Percentiles rank a stretch among this genome's conserved stretches.
These are phyloP conservation scores for Percopsis transmontana DNA, from an alignment of 2,113 vertebrate genomes.

Conservation along the genomic window DNA sequence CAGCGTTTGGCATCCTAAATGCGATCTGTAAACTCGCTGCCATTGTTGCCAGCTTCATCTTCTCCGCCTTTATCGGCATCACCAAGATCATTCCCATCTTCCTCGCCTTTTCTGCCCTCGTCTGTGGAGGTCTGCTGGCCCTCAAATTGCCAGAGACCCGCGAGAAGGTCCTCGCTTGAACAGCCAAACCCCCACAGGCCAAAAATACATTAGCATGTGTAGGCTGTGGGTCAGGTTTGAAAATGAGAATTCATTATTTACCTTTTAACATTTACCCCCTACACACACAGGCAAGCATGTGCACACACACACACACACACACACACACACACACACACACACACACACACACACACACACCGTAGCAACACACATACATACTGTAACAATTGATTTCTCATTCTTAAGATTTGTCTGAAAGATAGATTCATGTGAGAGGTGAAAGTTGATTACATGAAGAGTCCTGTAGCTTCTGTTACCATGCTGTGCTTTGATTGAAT, in stretches of 20 bases:
- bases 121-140: constrained; percentile 90
- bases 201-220: constrained; percentile 14
- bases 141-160: constrained; percentile 94
- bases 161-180: constrained; percentile 92
- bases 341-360: constrained; percentile 25
- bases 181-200: constrained; percentile 56
- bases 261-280: constrained; percentile 24
- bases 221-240: constrained; percentile 12
- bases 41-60: constrained; percentile 94
- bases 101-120: constrained; percentile 89
- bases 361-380: constrained; percentile 21
- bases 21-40: constrained; percentile 91
- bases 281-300: background rate
- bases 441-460: constrained; percentile 53
- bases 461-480: constrained; percentile 61
- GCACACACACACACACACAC: background rate
- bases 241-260: constrained; percentile 47
- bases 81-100: constrained; percentile 95
- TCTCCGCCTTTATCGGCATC: constrained; percentile 92
- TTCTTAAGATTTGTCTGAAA: constrained; percentile 54
- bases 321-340: background rate
- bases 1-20: constrained; percentile 93
- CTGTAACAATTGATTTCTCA: constrained; percentile 14
- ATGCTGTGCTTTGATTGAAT: constrained; percentile 67
- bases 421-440: constrained; percentile 35